phyloP scores from a whole-genome alignment of 2,888 invertebrate species.

The Nephrotoma guestfalica region DNA sequence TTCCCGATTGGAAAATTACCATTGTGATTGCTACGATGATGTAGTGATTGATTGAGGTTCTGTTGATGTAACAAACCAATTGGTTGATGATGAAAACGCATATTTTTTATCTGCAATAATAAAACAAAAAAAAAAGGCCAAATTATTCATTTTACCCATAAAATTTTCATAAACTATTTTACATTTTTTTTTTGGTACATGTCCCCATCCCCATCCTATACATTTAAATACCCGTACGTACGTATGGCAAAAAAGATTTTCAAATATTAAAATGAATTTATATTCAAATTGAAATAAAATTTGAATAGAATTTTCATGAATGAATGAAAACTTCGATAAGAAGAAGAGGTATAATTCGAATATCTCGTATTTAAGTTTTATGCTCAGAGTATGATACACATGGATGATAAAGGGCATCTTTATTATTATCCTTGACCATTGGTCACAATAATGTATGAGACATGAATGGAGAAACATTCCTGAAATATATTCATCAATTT shows the following conservation, averaged over 20 bases:
- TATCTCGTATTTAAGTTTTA: neutral
- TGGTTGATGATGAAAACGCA: conserved; percentile 14
- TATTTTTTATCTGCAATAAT: conserved; percentile 11
- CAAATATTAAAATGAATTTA: neutral
- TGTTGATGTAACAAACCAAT: conserved; percentile 8
- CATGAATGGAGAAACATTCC: neutral
- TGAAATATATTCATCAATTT: neutral
- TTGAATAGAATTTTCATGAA: neutral
- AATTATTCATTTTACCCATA: neutral
- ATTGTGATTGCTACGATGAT: neutral
- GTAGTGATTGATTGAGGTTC: neutral
- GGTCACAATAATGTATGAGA: neutral
- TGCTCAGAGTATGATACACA: neutral
- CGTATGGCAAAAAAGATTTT: neutral
- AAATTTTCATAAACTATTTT: neutral
- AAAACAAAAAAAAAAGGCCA: neutral
- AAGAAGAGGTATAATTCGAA: neutral
- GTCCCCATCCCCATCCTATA: neutral
- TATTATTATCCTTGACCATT: neutral
- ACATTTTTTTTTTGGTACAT: neutral
- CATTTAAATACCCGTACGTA: neutral
- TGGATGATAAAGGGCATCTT: neutral
- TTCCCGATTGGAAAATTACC: neutral
- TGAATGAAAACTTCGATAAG: neutral
- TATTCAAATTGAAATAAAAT: neutral